Evolutionary conservation across 2,113 vertebrate genomes (phyloP).

Genomic region (Astur gentilis): DNA sequence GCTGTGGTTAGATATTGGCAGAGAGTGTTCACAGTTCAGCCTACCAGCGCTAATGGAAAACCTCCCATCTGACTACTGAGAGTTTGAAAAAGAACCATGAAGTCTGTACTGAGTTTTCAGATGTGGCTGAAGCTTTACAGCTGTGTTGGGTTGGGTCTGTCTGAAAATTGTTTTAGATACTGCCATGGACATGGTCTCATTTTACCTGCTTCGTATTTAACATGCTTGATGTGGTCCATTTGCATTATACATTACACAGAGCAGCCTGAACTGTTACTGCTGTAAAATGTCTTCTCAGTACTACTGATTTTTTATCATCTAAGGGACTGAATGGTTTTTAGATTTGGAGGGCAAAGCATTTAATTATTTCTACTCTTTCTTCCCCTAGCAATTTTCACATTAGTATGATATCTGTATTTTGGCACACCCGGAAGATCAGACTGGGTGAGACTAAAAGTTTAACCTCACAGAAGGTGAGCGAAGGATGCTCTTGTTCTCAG

Average conservation of each 20-base stretch:
- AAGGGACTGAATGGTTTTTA: neutral
- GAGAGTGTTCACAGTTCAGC: neutral
- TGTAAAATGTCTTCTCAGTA: neutral
- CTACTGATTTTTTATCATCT: neutral
- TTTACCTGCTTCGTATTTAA: neutral
- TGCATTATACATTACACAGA: neutral
- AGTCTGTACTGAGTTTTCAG: neutral
- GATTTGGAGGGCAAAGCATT: neutral
- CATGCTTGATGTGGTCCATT: neutral
- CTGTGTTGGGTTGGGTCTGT: neutral
- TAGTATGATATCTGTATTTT: neutral
- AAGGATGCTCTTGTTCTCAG: neutral
- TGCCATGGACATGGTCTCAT: fast-evolving
- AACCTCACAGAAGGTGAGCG: neutral
- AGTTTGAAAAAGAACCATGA: neutral
- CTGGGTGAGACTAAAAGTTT: neutral
- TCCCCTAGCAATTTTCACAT: neutral
- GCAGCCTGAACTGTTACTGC: neutral
- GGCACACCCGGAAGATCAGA: neutral
- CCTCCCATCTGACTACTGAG: neutral
- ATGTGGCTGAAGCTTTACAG: neutral
- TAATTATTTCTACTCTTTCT: neutral
- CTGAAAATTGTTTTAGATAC: neutral
- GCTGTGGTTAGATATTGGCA: neutral
- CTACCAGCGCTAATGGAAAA: neutral